phyloP scores from a whole-genome alignment of 2,888 invertebrate species.

The Mythimna pallens region DNA sequence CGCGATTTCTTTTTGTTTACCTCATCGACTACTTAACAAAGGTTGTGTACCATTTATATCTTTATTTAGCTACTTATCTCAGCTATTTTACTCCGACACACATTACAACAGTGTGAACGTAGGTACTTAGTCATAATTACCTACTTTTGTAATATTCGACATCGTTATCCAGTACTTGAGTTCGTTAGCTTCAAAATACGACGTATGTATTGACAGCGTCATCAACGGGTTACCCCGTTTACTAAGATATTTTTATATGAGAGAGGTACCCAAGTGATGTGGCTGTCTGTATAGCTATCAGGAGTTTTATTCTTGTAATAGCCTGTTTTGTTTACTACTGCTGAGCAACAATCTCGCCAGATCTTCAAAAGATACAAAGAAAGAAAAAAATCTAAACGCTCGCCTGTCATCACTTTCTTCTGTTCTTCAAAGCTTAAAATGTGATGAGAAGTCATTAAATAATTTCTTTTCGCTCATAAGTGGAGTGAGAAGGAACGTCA shows the following conservation, averaged over 20 bases:
- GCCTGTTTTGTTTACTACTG: no score
- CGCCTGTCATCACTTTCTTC: neutral
- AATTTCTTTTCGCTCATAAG: no score
- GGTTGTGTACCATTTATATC: conserved; percentile 17
- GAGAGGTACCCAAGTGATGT: no score
- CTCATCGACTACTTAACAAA: conserved; percentile 18
- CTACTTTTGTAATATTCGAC: conserved; percentile 11
- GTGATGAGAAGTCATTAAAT: no score
- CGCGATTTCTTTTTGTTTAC: conserved; percentile 21
- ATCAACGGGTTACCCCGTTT: no score
- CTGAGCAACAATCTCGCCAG: no score
- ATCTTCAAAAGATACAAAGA: neutral
- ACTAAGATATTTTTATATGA: no score
- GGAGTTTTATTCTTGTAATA: no score
- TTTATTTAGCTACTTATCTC: conserved; percentile 36
- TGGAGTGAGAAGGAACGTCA: no score
- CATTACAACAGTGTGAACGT: conserved; percentile 20
- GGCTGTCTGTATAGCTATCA: no score
- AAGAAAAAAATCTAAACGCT: neutral
- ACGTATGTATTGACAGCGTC: no score
- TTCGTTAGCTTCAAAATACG: conserved; percentile 38
- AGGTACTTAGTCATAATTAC: conserved; percentile 12
- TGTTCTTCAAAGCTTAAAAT: no score
- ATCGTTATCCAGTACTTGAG: conserved; percentile 18
- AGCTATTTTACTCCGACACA: conserved; percentile 36